These are phyloP conservation scores for Oligia strigilis DNA, from an alignment of 2,888 invertebrate species.

Conservation along the genomic window DNA sequence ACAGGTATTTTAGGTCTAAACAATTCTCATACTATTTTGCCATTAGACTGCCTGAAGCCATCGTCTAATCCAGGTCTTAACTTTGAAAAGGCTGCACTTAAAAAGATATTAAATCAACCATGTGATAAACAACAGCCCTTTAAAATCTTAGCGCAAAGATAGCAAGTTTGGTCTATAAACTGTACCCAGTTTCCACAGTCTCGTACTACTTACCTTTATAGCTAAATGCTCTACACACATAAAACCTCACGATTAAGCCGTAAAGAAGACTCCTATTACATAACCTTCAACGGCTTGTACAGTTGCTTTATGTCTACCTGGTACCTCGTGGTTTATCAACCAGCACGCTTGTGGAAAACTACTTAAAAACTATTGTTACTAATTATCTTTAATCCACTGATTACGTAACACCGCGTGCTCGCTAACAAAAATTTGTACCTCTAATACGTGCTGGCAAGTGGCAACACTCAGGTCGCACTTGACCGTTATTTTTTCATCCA, in stretches of 20 bases:
- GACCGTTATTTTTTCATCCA: slow-evolving; percentile 67
- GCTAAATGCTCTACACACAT: slow-evolving; percentile 49
- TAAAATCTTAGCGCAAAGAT: slow-evolving; percentile 17
- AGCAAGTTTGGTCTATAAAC: slow-evolving; percentile 20
- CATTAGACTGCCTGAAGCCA: background rate
- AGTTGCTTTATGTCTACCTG: slow-evolving; percentile 54
- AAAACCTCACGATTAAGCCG: slow-evolving; percentile 59
- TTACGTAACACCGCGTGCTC: slow-evolving; percentile 55
- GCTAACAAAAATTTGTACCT: slow-evolving; percentile 3
- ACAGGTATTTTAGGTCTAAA: background rate
- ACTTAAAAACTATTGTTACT: slow-evolving; percentile 52
- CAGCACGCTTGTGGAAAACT: slow-evolving; percentile 50
- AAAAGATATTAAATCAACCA: slow-evolving; percentile 18
- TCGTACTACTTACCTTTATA: slow-evolving; percentile 43
- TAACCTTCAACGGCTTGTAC: slow-evolving; percentile 68
- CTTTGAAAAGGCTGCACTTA: background rate
- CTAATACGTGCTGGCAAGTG: slow-evolving; percentile 8
- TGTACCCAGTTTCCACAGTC: slow-evolving; percentile 23
- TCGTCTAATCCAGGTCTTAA: background rate
- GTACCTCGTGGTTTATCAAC: slow-evolving; percentile 57
- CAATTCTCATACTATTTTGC: background rate
- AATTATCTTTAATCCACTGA: slow-evolving; percentile 54
- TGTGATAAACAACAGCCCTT: background rate
- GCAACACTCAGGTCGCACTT: slow-evolving; percentile 59
- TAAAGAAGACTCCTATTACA: slow-evolving; percentile 68